phyloP scores from a whole-genome alignment of 2,888 invertebrate genomes.

The Phorcus lineatus region DNA sequence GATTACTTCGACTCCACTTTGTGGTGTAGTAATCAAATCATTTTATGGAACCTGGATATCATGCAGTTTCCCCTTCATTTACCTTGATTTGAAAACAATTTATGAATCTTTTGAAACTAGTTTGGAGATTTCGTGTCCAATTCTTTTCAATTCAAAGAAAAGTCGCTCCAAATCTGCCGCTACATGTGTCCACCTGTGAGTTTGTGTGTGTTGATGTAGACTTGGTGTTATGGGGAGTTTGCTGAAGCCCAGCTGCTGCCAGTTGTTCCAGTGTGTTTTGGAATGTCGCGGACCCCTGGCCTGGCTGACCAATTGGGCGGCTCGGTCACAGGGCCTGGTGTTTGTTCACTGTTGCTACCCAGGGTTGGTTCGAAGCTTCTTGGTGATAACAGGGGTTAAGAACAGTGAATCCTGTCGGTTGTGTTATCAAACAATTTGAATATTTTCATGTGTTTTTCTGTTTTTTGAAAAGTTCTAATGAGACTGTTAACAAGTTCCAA shows the following conservation, averaged over 20 bases:
- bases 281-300: neutral
- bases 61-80: too few relatives aligned
- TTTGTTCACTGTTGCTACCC: neutral
- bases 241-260: slow-evolving; percentile 6
- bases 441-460: slow-evolving; percentile 6
- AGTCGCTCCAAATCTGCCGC: too few relatives aligned
- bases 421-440: slow-evolving; percentile 10
- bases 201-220: slow-evolving; percentile 4
- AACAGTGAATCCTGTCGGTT: slow-evolving; percentile 6
- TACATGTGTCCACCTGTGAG: neutral
- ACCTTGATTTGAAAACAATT: too few relatives aligned
- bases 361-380: neutral
- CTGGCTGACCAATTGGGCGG: neutral
- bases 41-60: too few relatives aligned
- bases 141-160: too few relatives aligned
- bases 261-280: neutral
- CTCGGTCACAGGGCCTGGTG: neutral
- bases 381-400: slow-evolving; percentile 16
- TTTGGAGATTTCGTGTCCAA: too few relatives aligned
- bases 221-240: neutral
- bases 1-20: too few relatives aligned
- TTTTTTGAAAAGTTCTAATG: slow-evolving; percentile 8
- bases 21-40: too few relatives aligned
- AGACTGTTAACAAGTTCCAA: slow-evolving; percentile 12
- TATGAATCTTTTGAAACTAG: too few relatives aligned